These are phyloP conservation scores for Hydrozoanthus tunicans DNA, from an alignment of 64 coral and sea anemone species.

Conservation along the genomic window DNA sequence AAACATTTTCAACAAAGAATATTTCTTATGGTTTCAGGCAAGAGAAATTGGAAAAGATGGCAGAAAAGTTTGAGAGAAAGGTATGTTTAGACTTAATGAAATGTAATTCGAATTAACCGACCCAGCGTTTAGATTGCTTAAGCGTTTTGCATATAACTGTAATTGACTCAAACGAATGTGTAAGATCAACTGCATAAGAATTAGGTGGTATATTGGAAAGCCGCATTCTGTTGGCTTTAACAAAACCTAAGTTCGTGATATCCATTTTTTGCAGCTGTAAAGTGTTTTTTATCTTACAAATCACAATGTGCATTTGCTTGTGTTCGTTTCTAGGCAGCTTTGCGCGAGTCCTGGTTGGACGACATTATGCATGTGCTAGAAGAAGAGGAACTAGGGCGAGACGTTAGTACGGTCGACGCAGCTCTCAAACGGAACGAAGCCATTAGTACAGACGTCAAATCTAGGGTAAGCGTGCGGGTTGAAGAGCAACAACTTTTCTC, in stretches of 20 bases:
- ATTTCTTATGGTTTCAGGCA: slow-evolving; percentile 54
- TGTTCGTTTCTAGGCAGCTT: slow-evolving; percentile 65
- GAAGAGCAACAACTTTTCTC: background rate
- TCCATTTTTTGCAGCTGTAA: background rate
- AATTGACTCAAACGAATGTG: too few relatives aligned
- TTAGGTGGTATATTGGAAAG: too few relatives aligned
- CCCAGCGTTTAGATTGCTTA: too few relatives aligned
- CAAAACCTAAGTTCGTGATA: background rate
- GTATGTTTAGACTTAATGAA: slow-evolving; percentile 24
- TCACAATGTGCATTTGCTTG: background rate
- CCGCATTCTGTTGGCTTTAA: too few relatives aligned
- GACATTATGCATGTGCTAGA: slow-evolving; percentile 98
- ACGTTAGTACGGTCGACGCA: slow-evolving; percentile 83
- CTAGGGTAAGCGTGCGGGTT: slow-evolving; percentile 57
- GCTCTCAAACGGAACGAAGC: slow-evolving; percentile 93
- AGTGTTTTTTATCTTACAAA: background rate
- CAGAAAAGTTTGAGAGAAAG: slow-evolving; percentile 97
- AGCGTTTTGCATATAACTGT: too few relatives aligned
- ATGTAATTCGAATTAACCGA: background rate
- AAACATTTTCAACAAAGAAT: background rate
- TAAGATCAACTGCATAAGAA: too few relatives aligned
- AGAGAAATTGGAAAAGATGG: slow-evolving; percentile 88
- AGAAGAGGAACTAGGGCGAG: slow-evolving; percentile 82
- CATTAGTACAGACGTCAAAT: slow-evolving; percentile 90
- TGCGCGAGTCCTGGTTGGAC: slow-evolving; percentile 96